These are phyloP conservation scores for Drepana arcuata DNA, from an alignment of 1,140 invertebrate species.

Conservation along the genomic window DNA sequence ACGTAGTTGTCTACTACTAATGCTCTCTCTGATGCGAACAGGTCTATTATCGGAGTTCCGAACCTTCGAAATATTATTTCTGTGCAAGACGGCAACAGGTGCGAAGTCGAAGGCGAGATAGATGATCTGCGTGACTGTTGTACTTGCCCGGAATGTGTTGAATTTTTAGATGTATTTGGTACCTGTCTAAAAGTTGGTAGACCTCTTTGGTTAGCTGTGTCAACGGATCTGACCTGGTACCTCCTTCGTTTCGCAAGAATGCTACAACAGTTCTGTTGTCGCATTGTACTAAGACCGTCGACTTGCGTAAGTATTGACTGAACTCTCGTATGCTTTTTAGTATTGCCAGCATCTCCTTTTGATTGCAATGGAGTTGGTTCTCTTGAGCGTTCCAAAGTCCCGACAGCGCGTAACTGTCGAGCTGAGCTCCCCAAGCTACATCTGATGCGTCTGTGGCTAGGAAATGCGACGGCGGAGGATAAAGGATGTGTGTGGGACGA, in stretches of 20 bases:
- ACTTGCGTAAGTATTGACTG: neutral
- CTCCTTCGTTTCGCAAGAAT: constrained; percentile 28
- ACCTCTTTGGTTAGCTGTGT: constrained; percentile 13
- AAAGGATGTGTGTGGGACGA: constrained; percentile 1
- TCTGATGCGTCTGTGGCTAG: constrained; percentile 33
- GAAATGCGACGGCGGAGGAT: constrained; percentile 12
- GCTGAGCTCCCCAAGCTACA: constrained; percentile 29
- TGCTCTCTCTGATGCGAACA: neutral
- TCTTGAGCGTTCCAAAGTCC: constrained; percentile 20
- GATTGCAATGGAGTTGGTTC: constrained; percentile 23
- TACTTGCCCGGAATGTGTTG: constrained; percentile 14
- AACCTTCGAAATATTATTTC: constrained; percentile 8
- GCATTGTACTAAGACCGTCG: constrained; percentile 21
- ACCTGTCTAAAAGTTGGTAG: neutral
- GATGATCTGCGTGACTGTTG: constrained; percentile 9
- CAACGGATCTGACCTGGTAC: constrained; percentile 25
- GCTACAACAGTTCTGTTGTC: constrained; percentile 27
- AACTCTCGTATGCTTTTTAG: neutral
- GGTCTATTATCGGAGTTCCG: constrained; percentile 2
- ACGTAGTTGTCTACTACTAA: constrained; percentile 1
- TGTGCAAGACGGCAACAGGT: neutral
- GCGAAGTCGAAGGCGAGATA: constrained; percentile 1
- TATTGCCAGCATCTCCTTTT: constrained; percentile 34
- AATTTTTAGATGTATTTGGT: neutral
- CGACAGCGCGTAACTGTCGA: constrained; percentile 14